Evolutionary conservation across 2,113 vertebrate species (phyloP), one percentile per base, ranked within the genome.

Genomic region (Megaleporinus macrocephalus): DNA sequence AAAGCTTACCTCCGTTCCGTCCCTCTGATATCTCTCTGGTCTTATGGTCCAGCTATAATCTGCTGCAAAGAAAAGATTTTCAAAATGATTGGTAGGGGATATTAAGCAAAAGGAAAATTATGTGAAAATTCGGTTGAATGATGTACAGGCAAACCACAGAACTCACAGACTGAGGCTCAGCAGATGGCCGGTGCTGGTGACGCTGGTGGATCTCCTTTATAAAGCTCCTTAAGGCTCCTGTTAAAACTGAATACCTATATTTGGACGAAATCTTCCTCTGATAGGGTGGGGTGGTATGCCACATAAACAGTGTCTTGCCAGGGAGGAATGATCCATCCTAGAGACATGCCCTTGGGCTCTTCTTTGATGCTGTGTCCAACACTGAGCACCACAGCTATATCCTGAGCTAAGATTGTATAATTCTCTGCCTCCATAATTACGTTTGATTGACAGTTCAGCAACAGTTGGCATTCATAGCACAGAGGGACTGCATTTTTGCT

Each of bases 201-300:
- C 15, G 2, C 51, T 18, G 51, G 2, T 16, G 18, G 15, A 1
- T 2, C 15, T 73, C 87, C 87, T 90, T 89, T 91, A 90, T 91
- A 90, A 80, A 66, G 84, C 73, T 77, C 71, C 29, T 51, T 80
- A 68, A 24, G 61, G 18, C 79, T 72, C 76, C 24, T 20, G 44
- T 71, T 12, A 83, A 59, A 76, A 51, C 14, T 74, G 85, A 84
- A 86, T 77, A 78, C 84, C 89, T 89, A 90, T 89, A 90, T 89
- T 91, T 90, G 89, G 87, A 86, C 73, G 80, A 84, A 88, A 86
- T 76, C 87, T 71, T 70, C 44, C 75, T 51, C 22, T 55, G 75
- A 84, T 65, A 78, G 84, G 85, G 86, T 70, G 88, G 85, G 5
- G 26, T 66, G 83, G 79, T 76, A 87, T 87, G 83, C 82, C 84